Evolutionary conservation across 2,797 vertebrate species (phyloP).

Genomic region (Sphenodon punctatus): DNA sequence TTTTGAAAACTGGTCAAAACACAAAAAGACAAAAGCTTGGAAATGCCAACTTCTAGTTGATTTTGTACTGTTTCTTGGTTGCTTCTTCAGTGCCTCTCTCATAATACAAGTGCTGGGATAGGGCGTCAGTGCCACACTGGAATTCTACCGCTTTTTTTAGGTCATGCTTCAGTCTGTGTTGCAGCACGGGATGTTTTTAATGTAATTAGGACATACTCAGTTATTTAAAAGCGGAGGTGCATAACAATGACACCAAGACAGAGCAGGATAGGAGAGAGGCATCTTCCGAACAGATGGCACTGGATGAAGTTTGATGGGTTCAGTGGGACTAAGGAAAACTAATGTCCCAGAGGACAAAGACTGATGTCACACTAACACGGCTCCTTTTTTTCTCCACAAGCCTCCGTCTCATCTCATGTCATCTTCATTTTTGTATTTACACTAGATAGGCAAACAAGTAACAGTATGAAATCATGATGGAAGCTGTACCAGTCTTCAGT

Average conservation of each 20-base stretch:
- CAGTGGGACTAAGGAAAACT: background rate
- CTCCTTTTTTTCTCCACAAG: background rate
- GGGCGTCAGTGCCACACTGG: background rate
- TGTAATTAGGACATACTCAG: background rate
- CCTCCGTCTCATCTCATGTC: background rate
- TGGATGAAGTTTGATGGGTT: background rate
- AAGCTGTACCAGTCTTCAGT: conserved; percentile 4
- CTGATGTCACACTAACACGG: background rate
- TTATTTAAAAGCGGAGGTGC: conserved; percentile 10
- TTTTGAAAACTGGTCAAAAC: background rate
- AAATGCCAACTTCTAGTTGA: background rate
- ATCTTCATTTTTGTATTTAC: background rate
- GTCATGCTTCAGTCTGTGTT: background rate
- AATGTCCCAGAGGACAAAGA: background rate
- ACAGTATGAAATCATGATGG: background rate
- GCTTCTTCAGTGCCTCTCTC: background rate
- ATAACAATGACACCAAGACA: background rate
- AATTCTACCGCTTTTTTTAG: background rate
- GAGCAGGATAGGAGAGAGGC: background rate
- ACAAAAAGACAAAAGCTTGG: background rate
- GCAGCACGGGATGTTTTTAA: background rate
- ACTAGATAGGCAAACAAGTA: background rate
- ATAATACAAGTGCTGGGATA: background rate
- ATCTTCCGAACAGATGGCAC: background rate
- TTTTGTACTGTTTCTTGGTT: background rate